These are phyloP conservation scores for Ptilorrhoa leucosticta DNA, from an alignment of 2,113 vertebrate genomes.

Conservation along the genomic window DNA sequence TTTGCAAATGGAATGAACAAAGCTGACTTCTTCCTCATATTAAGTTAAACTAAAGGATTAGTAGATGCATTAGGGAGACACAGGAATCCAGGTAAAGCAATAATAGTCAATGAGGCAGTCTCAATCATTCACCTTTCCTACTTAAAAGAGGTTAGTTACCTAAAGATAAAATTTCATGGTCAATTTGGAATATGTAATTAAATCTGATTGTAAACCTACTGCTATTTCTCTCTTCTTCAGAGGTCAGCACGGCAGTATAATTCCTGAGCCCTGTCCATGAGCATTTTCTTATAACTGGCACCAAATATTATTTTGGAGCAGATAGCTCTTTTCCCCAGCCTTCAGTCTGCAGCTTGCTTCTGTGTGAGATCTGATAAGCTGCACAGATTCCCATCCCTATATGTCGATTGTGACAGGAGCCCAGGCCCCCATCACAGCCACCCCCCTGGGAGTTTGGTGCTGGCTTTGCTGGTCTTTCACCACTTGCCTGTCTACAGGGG, in stretches of 20 bases:
- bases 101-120: constrained; percentile 71
- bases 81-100: constrained; percentile 64
- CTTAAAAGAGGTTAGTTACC: constrained; percentile 72
- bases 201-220: constrained; percentile 72
- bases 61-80: constrained; percentile 62
- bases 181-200: constrained; percentile 73
- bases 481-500: background rate
- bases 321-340: background rate
- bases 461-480: background rate
- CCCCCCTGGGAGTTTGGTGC: rapidly evolving
- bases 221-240: constrained; percentile 70
- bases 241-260: constrained; percentile 62
- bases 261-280: constrained; percentile 55
- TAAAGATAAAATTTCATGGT: constrained; percentile 75
- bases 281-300: constrained; percentile 55
- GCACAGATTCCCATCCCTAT: background rate
- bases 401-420: background rate
- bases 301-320: constrained; percentile 35
- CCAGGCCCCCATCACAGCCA: background rate
- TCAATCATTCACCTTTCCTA: constrained; percentile 73
- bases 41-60: constrained; percentile 62
- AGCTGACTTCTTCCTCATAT: constrained; percentile 57
- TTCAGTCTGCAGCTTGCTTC: background rate
- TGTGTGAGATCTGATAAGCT: background rate
- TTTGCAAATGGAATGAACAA: constrained; percentile 71